Percentiles rank a stretch among this genome's conserved stretches.
These are phyloP conservation scores for Sebastolobus altivelis DNA, from an alignment of 2,797 vertebrate genomes.

Conservation along the genomic window DNA sequence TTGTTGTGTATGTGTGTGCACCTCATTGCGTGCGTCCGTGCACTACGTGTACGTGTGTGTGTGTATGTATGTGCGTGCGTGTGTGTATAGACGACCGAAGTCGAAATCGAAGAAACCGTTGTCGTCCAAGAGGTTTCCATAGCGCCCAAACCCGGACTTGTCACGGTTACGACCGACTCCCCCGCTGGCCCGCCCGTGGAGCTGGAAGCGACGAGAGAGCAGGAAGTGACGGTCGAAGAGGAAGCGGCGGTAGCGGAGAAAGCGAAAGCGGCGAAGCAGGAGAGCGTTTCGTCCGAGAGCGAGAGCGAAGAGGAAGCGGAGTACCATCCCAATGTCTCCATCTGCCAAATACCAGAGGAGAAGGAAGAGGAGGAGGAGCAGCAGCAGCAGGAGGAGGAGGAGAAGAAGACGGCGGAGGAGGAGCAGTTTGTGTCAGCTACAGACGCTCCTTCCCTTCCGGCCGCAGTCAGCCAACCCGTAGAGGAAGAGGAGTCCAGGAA, in stretches of 20 bases:
- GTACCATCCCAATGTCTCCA: slow-evolving; percentile 88
- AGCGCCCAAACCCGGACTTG: slow-evolving; percentile 76
- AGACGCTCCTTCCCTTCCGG: slow-evolving; percentile 30
- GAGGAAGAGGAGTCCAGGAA: slow-evolving; percentile 43
- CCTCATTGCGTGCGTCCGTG: slow-evolving; percentile 73
- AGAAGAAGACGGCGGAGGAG: slow-evolving; percentile 24
- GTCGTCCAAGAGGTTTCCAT: slow-evolving; percentile 90
- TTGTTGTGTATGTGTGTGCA: slow-evolving; percentile 74
- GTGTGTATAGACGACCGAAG: slow-evolving; percentile 89
- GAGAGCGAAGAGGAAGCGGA: slow-evolving; percentile 96
- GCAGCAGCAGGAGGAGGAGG: slow-evolving; percentile 2
- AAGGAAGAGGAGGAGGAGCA: slow-evolving; percentile 65
- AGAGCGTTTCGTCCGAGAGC: slow-evolving; percentile 87
- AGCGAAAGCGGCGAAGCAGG: slow-evolving; percentile 41
- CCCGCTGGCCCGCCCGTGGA: neutral
- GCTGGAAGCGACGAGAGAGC: slow-evolving; percentile 47
- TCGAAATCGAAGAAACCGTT: slow-evolving; percentile 93
- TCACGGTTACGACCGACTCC: slow-evolving; percentile 37
- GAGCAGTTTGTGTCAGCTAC: slow-evolving; percentile 16
- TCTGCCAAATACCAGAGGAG: slow-evolving; percentile 89
- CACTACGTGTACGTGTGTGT: slow-evolving; percentile 71
- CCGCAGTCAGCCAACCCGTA: slow-evolving; percentile 22
- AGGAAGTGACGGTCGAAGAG: slow-evolving; percentile 46
- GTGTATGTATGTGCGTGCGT: slow-evolving; percentile 48
- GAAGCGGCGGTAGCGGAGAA: slow-evolving; percentile 46